Evolutionary conservation across 2,797 vertebrate species (phyloP), one percentile per base, ranked within the genome.

Genomic region (Chrysocyon brachyurus): DNA sequence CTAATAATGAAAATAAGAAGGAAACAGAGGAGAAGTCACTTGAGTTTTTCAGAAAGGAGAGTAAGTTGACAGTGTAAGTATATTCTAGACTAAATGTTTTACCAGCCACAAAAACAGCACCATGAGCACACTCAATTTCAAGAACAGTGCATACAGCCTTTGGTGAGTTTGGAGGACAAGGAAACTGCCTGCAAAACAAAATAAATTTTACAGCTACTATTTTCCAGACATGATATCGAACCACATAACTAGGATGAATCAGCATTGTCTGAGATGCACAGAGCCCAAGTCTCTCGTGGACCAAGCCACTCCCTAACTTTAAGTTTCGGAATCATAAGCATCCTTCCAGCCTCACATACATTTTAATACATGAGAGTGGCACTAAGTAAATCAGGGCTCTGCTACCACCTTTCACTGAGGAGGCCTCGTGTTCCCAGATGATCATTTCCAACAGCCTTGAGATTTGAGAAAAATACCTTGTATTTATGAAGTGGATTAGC

Each of bases 81-180:
- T 9, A 68, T n/a, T 92, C 85, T 92, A 90, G 82, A 97, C 6
- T 97, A 97, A 97, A 97, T 88, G 73, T 94, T 97, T 98, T 98
- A 99, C 99, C 99, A 98, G 99, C 99, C 87, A 99, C 98, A 96
- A 99, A 99, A 98, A 99, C 98, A 12, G 99, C 99, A 77, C 98
- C 84, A 46, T 99, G 99, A 94, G 99, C 99, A 98, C 99, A 99
- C 94, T 99, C 99, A 97, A 99, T 98, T 91, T 99, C 99, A 98
- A 98, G 98, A 90, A 99, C 98, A 93, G 97, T 96, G 97, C 99
- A 99, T 14, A 97, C 92, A 87, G 98, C 98, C 97, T 97, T 97
- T 8, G 99, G 98, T 63, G 96, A 98, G 28, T 94, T 79, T 14
- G 99, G 99, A n/a, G 99, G 99, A 98, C 98, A 99, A 0, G 99